Conservation (phyloP, 2,113 vertebrate species). For the Bubo scandiacus region DNA sequence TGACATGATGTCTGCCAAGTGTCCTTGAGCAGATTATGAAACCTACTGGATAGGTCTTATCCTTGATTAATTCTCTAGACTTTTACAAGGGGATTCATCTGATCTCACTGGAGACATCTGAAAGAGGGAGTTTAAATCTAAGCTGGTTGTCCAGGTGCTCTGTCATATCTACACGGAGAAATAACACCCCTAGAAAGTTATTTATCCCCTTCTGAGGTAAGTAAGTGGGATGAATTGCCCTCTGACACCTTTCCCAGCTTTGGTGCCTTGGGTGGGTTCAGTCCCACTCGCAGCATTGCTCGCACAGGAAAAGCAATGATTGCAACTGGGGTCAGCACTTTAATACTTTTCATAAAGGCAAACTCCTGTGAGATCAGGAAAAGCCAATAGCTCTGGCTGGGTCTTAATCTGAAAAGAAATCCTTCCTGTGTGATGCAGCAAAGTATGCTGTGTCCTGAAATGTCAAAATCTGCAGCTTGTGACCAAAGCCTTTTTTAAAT, state of each 20-base stretch:
- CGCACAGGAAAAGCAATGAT: accelerated
- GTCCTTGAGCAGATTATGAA: slow-evolving; percentile 21
- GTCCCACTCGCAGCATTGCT: background rate
- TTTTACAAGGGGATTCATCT: background rate
- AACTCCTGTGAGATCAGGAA: background rate
- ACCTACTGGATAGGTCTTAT: background rate
- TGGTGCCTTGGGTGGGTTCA: background rate
- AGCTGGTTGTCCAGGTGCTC: background rate
- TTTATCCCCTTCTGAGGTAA: background rate
- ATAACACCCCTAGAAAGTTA: background rate
- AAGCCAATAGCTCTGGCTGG: background rate
- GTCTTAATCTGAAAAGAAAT: slow-evolving; percentile 11
- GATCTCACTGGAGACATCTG: background rate
- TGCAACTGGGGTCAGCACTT: accelerated
- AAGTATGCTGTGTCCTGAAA: background rate
- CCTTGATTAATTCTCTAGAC: background rate
- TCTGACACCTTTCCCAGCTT: background rate
- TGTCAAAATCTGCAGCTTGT: background rate
- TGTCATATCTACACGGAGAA: background rate
- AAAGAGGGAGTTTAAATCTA: background rate
- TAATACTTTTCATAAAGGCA: background rate
- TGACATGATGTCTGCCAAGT: background rate
- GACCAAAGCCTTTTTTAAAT: background rate
- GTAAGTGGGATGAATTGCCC: background rate
- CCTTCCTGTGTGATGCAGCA: background rate